Conservation (phyloP, 1,140 invertebrate species). For the Pseudomyrmex pallidus region DNA sequence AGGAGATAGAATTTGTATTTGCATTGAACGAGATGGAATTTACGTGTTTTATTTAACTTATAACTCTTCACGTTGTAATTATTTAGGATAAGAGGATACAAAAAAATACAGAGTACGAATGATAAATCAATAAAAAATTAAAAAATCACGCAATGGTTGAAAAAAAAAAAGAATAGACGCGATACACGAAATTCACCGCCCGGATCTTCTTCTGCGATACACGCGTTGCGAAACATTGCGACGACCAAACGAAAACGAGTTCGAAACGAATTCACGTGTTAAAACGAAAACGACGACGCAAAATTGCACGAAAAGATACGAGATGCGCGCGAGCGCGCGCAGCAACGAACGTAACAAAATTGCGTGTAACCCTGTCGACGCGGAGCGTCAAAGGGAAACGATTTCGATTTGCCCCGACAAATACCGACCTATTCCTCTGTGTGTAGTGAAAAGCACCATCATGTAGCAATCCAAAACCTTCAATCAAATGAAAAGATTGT, state of each 20-base stretch:
- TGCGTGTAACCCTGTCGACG: slow-evolving; percentile 42
- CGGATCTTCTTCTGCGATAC: slow-evolving; percentile 7
- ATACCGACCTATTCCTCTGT: slow-evolving; percentile 10
- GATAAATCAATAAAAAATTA: neutral
- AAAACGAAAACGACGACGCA: slow-evolving; percentile 26
- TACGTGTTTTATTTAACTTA: too few relatives aligned
- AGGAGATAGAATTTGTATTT: too few relatives aligned
- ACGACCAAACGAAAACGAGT: slow-evolving; percentile 3
- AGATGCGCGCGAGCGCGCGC: slow-evolving; percentile 16
- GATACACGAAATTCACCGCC: neutral
- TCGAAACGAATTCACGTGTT: slow-evolving; percentile 40
- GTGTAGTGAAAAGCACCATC: neutral
- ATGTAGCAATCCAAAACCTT: neutral
- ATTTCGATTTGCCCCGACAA: slow-evolving; percentile 49
- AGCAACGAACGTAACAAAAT: slow-evolving; percentile 46
- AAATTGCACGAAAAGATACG: slow-evolving; percentile 43
- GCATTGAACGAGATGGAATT: too few relatives aligned
- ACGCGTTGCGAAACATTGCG: slow-evolving; percentile 12
- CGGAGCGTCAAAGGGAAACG: slow-evolving; percentile 49
- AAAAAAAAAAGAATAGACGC: neutral
- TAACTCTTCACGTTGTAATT: too few relatives aligned
- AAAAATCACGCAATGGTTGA: neutral
- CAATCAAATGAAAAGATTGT: slow-evolving; percentile 1
- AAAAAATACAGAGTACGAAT: neutral
- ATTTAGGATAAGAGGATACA: too few relatives aligned